These are phyloP conservation scores for Actinia equina DNA, from an alignment of 64 coral and sea anemone genomes.

Conservation along the genomic window DNA sequence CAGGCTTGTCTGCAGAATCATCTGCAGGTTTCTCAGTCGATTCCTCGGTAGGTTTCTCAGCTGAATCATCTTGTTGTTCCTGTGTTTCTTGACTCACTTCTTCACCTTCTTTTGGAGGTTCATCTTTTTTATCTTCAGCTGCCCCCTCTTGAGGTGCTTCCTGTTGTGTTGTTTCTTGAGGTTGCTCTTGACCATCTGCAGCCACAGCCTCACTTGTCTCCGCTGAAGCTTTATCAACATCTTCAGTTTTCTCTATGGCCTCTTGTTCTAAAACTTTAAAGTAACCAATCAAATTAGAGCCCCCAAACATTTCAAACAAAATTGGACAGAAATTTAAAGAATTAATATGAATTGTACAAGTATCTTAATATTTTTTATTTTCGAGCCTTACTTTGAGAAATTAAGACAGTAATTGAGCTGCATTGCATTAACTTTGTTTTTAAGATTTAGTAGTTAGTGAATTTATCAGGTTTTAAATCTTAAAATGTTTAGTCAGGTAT, in stretches of 20 bases:
- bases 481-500: too few species aligned
- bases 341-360: too few species aligned
- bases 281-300: background rate
- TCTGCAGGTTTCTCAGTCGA: slow-evolving; percentile 1
- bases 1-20: background rate
- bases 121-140: slow-evolving; percentile 1
- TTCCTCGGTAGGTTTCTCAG: background rate
- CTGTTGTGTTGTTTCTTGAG: background rate
- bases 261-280: background rate
- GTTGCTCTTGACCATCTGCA: background rate
- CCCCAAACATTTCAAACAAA: too few species aligned
- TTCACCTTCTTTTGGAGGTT: slow-evolving; percentile 10
- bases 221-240: background rate
- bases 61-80: background rate
- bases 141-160: background rate
- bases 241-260: background rate
- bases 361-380: too few species aligned
- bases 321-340: too few species aligned
- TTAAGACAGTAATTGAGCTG: too few species aligned
- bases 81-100: background rate
- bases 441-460: too few species aligned
- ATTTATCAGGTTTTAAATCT: too few species aligned
- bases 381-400: too few species aligned
- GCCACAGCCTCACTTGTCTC: background rate
- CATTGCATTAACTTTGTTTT: too few species aligned